Base-by-base conservation (phyloP, 2,888 invertebrate genomes). In the Bellardia bayeri region DNA sequence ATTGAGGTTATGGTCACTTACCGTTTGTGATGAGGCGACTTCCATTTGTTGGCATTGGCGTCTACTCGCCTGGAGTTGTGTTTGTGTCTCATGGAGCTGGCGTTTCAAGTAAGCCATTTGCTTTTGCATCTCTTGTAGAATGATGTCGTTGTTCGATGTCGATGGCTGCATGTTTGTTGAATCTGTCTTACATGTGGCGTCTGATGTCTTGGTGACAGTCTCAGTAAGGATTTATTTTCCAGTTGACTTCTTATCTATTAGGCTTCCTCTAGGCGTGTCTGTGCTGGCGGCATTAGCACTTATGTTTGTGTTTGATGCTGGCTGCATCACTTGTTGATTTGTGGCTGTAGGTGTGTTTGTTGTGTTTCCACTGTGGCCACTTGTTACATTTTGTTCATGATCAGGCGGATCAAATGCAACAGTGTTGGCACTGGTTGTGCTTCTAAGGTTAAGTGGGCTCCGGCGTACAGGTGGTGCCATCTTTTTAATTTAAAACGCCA, bases 251-350 rank as follows among this genome's bases (percentile, higher is more conserved):
- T 68, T 68, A 33, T 13, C 68, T 9, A 16, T 37, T 11, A 6
- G 11, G 45, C 5, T 33, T 69, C 51, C 54, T 16, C 23, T 63
- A 11, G n/a, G 54, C 40, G 7, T n/a, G 16, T 56, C 40, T 56
- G 71, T 56, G 40, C 56, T 16, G 16, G 54, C 71, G 13, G 13
- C 56, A 56, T 40, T 71, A 71, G 40, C 54, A 56, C 56, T 40
- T 71, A 1, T 23, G 42, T 71, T 71, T 54, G 37, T 71, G 23
- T 71, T 71, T 54, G 71, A 56, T 71, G 71, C 54, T 54, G 71
- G 56, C 54, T 30, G 71, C 71, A 71, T 71, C 56, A 2, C 23
- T 56, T 54, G 23, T 37, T 71, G 54, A 71, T 16, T 16, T n/a
- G 30, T 51, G 4, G 37, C 51, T 37, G 7, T 37, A 56, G n/a